Base-by-base conservation (phyloP, 2,797 vertebrate genomes). In the Florisuga fusca region DNA sequence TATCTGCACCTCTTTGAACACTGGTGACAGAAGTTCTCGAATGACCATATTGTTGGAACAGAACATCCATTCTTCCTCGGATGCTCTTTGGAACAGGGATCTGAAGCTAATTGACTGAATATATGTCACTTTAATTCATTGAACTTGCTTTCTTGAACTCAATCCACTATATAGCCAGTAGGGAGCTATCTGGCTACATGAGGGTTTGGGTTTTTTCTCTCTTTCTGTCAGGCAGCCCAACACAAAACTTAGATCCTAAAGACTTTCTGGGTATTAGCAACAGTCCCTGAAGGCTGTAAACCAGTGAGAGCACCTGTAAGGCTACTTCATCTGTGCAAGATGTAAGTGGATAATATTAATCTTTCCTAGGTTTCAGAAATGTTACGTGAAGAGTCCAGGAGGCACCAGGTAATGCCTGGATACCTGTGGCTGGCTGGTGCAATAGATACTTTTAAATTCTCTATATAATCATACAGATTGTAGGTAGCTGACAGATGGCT, bases 51-150 rank as follows among this genome's bases (percentile, higher is more conserved):
- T 79, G 95, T 87, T 94, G 83, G 76, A 73, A 91, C 83, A 82
- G 55, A 96, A 87, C 83, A 54, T 90, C 85, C 63, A 3, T 94
- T 95, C 91, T 94, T 94, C 74, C 77, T 7, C 17, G 77, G 73
- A 34, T 11, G 23, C 71, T 81, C 73, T 72, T 2, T 67, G 77
- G 79, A 93, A 91, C 63, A 12, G 72, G 80, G 80, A 72, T 87
- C 86, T 82, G 77, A 79, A 72, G 57, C 61, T 90, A 96, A 91
- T 95, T 82, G 91, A 87, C 90, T 87, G 94, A 84, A 90, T 96
- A 84, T 87, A 84, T 54, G 88, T 93, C 25, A 16, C 80, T 96
- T 94, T 91, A 88, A 90, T 93, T 89, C 95, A 96, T 93, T 95
- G 38, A 82, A 91, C 96, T 93, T 97, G 38, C 85, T 90, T 88